Base-by-base conservation (phyloP, 2,797 vertebrate genomes). In the Sternotherus odoratus region DNA sequence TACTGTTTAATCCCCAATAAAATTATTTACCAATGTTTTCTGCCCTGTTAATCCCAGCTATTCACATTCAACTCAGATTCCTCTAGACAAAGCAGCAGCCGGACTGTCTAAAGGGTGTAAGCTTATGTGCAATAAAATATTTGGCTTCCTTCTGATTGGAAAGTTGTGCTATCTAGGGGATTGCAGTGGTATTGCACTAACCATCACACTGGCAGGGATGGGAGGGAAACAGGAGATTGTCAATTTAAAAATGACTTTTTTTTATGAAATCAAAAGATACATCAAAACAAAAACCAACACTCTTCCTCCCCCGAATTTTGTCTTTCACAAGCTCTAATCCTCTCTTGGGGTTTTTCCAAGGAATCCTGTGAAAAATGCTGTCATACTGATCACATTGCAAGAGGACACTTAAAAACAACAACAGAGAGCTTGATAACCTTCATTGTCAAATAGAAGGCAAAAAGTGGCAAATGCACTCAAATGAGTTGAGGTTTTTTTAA, bases 351-450 rank as follows among this genome's bases (percentile, higher is more conserved):
- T 95, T 89, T 92, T 77, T 91, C 91, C 57, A 63, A 85, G 85
- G 82, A 43, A 79, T 95, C 96, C 95, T 86, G 53, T 79, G 92
- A 90, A 95, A 95, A 80, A 75, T 36, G 60, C 63, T 86, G 66
- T 96, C 92, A 93, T 75, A 94, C 74, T 85, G 57, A 96, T 96
- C 75, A 79, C 19, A 26, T 24, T 91, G 82, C 36, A 88, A 90
- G 78, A 93, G 93, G 92, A 95, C 89, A 94, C 54, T 77, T 86
- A 93, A 88, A 88, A 91, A 93, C 95, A 96, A 91, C 82, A n/a
- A 48, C 53, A 49, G 87, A 84, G 54, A 89, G 8, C 1, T 0
- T 84, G 87, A 92, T 91, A 95, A 90, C 89, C 85, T 96, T 95
- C 77, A 48, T 83, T 90, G 91, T 96, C 92, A 96, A 96, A 89